These are phyloP conservation scores for Heliconius ethilla DNA, from an alignment of 2,888 invertebrate species.

Conservation along the genomic window DNA sequence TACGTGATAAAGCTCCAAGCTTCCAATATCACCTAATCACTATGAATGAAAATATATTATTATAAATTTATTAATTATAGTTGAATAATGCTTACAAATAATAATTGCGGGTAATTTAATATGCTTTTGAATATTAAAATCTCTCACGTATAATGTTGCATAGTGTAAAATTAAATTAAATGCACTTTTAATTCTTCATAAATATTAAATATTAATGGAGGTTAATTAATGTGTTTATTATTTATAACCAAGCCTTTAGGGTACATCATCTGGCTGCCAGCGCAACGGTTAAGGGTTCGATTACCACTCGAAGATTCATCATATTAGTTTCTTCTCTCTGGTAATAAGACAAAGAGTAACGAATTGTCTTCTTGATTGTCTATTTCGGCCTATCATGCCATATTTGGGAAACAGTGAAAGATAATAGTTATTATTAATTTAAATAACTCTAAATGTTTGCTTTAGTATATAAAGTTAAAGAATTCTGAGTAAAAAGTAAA, in stretches of 20 bases:
- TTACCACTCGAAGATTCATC: too few relatives aligned
- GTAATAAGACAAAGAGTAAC: too few relatives aligned
- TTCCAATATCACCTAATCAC: background rate
- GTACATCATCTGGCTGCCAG: too few relatives aligned
- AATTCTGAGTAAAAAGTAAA: too few relatives aligned
- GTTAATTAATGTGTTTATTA: background rate
- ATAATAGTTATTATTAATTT: too few relatives aligned
- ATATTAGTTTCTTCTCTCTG: too few relatives aligned
- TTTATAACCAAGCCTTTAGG: background rate
- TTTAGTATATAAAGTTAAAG: too few relatives aligned
- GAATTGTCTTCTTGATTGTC: too few relatives aligned
- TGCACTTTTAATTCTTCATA: background rate
- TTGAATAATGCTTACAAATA: background rate
- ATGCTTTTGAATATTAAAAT: background rate
- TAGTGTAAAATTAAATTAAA: background rate
- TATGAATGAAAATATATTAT: background rate
- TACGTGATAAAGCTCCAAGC: background rate
- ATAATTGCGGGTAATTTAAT: background rate
- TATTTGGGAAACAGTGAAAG: too few relatives aligned
- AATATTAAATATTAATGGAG: background rate
- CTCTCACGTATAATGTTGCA: background rate
- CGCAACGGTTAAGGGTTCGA: too few relatives aligned
- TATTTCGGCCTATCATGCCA: too few relatives aligned
- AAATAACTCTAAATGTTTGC: too few relatives aligned
- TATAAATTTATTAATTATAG: background rate